Percentiles rank a stretch among this genome's conserved stretches.
These are phyloP conservation scores for Cherax destructor DNA, from an alignment of 1,140 invertebrate genomes.

Conservation along the genomic window DNA sequence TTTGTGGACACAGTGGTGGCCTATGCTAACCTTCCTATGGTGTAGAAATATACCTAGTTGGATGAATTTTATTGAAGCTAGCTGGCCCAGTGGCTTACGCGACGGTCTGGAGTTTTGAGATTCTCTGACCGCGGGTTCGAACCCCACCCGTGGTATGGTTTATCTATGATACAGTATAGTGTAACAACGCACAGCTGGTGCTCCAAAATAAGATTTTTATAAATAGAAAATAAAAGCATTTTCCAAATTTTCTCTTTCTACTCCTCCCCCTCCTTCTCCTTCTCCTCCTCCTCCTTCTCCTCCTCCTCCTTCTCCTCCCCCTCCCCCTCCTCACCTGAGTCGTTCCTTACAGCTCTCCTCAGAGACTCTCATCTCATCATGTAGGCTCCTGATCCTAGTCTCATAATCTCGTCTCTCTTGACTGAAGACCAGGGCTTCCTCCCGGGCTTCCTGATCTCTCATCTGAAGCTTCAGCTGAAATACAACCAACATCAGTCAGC, in stretches of 20 bases:
- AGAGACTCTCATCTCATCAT: conserved; percentile 28
- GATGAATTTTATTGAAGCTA: too few species aligned
- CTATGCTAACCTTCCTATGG: too few species aligned
- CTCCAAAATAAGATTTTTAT: too few species aligned
- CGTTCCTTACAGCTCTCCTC: conserved; percentile 52
- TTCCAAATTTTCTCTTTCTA: conserved; percentile 23
- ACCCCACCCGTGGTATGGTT: too few species aligned
- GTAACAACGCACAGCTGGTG: too few species aligned
- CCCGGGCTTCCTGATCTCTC: conserved; percentile 60
- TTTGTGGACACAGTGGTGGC: too few species aligned
- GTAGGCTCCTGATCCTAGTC: conserved; percentile 24
- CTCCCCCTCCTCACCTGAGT: conserved; percentile 57
- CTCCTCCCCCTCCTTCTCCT: neutral
- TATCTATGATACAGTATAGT: too few species aligned
- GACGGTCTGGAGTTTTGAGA: too few species aligned
- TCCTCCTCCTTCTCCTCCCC: conserved; percentile 12
- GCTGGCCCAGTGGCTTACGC: too few species aligned
- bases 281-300: conserved; percentile 7
- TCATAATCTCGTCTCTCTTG: conserved; percentile 60
- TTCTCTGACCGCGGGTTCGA: too few species aligned
- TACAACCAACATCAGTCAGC: neutral
- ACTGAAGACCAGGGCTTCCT: conserved; percentile 20
- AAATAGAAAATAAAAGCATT: neutral
- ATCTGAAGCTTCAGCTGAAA: conserved; percentile 57
- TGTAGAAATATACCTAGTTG: too few species aligned